Conservation (phyloP, 2,113 vertebrate genomes). For the Jaculus jaculus region DNA sequence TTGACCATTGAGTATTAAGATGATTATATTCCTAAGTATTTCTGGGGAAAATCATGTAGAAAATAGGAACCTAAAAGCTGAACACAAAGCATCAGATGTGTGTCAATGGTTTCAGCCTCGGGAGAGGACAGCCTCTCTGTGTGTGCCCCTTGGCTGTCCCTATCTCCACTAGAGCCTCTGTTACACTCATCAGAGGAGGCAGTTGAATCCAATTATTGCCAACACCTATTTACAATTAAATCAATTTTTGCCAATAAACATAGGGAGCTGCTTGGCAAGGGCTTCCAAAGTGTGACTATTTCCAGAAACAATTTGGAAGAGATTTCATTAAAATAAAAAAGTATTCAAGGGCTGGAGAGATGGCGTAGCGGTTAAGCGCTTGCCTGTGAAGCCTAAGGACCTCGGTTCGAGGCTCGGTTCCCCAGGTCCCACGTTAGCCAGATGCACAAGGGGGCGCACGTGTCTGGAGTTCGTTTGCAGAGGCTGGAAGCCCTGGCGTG, state of each 20-base stretch:
- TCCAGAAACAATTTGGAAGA: conserved; percentile 1
- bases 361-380: too few species aligned
- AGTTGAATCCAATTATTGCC: background rate
- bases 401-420: too few species aligned
- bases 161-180: background rate
- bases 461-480: too few species aligned
- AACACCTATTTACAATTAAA: background rate
- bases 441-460: too few species aligned
- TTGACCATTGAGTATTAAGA: conserved; percentile 29
- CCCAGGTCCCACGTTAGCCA: too few species aligned
- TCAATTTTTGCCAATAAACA: background rate
- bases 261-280: background rate
- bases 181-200: background rate
- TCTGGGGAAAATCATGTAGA: conserved; percentile 27
- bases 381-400: too few species aligned
- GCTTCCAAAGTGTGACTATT: background rate
- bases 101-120: background rate
- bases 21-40: conserved; percentile 50
- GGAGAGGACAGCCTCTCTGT: background rate
- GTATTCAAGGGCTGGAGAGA: too few species aligned
- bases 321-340: background rate
- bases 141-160: background rate
- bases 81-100: background rate
- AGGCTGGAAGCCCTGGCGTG: too few species aligned
- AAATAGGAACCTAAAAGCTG: background rate